A percentile compares a stretch with the other conserved stretches of the same genome.
These are phyloP conservation scores for Vandiemenella viatica DNA, from an alignment of 2,888 invertebrate species.

Conservation along the genomic window DNA sequence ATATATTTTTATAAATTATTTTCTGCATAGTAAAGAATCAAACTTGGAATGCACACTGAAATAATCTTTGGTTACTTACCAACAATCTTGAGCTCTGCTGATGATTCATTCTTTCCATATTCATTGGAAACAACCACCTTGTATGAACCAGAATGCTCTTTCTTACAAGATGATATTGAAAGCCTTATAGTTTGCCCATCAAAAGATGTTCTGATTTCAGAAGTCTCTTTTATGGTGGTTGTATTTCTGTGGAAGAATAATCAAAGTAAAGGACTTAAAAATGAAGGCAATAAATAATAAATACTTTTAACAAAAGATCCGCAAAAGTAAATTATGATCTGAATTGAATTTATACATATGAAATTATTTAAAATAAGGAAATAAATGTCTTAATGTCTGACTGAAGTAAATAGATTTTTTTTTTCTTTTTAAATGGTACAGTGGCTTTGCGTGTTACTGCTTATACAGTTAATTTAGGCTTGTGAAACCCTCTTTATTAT, in stretches of 20 bases:
- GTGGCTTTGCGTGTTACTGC: too few species aligned
- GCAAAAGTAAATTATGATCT: too few species aligned
- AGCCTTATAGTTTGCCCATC: constrained; percentile 70
- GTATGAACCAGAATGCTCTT: constrained; percentile 65
- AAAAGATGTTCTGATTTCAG: constrained; percentile 63
- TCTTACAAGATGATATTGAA: constrained; percentile 57
- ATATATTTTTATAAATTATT: background rate
- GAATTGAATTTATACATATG: too few species aligned
- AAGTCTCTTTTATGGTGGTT: constrained; percentile 28
- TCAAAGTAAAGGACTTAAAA: background rate
- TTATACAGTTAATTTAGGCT: too few species aligned
- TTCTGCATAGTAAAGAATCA: background rate
- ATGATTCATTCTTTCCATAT: constrained; percentile 76
- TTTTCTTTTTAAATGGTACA: too few species aligned
- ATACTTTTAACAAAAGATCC: too few species aligned
- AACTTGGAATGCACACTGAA: background rate
- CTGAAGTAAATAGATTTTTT: too few species aligned
- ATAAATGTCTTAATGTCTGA: too few species aligned
- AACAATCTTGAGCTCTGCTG: constrained; percentile 68
- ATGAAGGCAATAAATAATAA: too few species aligned
- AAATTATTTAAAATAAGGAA: too few species aligned
- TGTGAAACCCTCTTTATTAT: too few species aligned
- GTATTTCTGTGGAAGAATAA: constrained; percentile 17
- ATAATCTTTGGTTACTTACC: constrained; percentile 23
- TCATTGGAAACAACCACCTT: constrained; percentile 79